Conservation (phyloP, 2,113 vertebrate genomes). For the Tachycineta bicolor region DNA sequence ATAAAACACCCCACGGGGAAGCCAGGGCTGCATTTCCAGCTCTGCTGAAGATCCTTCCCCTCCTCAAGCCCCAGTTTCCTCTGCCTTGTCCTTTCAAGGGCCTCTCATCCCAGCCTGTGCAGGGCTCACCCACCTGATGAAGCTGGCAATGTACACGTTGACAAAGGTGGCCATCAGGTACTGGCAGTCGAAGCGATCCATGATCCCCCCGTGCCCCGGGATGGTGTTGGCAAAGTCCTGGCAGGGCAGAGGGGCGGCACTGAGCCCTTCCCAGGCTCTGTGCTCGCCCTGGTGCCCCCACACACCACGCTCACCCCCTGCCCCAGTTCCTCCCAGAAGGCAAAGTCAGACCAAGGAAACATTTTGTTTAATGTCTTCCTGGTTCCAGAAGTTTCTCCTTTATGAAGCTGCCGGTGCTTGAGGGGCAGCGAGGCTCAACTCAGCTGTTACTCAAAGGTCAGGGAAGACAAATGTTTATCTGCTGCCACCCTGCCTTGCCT, state of each 20-base stretch:
- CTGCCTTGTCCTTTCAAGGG: not conserved
- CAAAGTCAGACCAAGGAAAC: not conserved
- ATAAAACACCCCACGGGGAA: not conserved
- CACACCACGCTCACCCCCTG: accelerated
- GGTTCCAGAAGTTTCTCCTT: not conserved
- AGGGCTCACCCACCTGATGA: slow-evolving; percentile 86
- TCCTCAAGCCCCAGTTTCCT: not conserved
- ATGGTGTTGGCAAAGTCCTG: slow-evolving; percentile 99
- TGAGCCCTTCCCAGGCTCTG: not conserved
- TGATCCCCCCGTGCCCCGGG: slow-evolving; percentile 95
- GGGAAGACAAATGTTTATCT: not conserved
- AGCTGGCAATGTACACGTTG: slow-evolving; percentile 99
- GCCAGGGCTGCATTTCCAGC: not conserved
- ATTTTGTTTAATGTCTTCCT: not conserved
- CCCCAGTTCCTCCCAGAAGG: not conserved
- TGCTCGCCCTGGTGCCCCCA: accelerated
- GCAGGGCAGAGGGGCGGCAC: not conserved
- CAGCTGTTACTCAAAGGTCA: not conserved
- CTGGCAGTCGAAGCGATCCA: slow-evolving; percentile 99
- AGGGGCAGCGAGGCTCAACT: not conserved
- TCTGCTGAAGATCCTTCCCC: not conserved
- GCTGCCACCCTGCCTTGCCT: not conserved
- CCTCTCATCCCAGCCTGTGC: not conserved
- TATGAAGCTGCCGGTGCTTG: not conserved
- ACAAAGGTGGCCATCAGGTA: slow-evolving; percentile 99